Conservation (phyloP, 2,113 vertebrate genomes). For the Neomonachus schauinslandi region DNA sequence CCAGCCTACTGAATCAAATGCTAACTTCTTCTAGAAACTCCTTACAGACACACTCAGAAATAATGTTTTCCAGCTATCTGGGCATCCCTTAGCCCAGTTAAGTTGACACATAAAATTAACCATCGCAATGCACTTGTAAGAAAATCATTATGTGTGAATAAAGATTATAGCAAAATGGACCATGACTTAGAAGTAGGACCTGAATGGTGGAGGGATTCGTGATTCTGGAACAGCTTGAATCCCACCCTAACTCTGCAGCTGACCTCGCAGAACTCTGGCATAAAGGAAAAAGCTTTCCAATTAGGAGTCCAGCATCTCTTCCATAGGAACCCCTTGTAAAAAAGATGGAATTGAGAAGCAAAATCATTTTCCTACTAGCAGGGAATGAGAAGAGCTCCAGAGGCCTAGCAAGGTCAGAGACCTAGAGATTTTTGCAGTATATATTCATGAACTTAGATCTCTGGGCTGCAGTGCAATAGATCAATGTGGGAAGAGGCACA, state of each 20-base stretch:
- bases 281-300: background rate
- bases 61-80: background rate
- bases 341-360: background rate
- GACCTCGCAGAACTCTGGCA: background rate
- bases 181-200: background rate
- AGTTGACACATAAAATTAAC: background rate
- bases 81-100: background rate
- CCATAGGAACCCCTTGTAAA: background rate
- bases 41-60: background rate
- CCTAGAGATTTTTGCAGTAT: background rate
- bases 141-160: background rate
- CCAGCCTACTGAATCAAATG: background rate
- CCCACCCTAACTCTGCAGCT: background rate
- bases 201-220: background rate
- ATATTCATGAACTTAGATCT: background rate
- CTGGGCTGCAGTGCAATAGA: background rate
- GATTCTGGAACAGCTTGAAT: background rate
- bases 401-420: background rate
- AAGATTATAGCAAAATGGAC: background rate
- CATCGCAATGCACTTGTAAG: background rate
- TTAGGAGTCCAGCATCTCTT: background rate
- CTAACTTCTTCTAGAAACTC: background rate
- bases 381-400: background rate
- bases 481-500: background rate
- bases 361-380: background rate